Percentiles rank a stretch among this genome's conserved stretches.
phyloP scores from a whole-genome alignment of 1,140 invertebrate genomes.

The Polypedilum vanderplanki region DNA sequence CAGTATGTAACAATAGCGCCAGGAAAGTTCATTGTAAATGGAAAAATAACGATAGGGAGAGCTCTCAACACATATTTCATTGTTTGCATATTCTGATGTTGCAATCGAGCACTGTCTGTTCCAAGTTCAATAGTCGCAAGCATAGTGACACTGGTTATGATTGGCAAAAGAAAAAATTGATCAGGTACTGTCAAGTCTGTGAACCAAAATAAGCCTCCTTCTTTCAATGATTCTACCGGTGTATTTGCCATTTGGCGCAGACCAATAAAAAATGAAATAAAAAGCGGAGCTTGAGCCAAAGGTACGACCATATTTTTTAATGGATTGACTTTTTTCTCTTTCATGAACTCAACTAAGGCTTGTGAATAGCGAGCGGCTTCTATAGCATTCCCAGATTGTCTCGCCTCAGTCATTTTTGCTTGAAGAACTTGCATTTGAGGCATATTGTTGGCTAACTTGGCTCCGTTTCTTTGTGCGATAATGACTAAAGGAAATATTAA shows the following conservation, averaged over 20 bases:
- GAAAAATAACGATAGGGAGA: conserved; percentile 74
- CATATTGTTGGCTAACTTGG: conserved; percentile 71
- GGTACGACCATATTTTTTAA: conserved; percentile 75
- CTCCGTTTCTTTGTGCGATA: conserved; percentile 65
- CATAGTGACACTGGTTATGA: conserved; percentile 75
- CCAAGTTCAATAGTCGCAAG: conserved; percentile 76
- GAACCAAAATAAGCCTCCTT: conserved; percentile 91
- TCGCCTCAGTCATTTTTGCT: conserved; percentile 72
- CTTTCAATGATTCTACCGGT: conserved; percentile 79
- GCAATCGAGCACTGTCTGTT: conserved; percentile 62
- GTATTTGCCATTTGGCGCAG: conserved; percentile 75
- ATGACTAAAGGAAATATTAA: conserved; percentile 79
- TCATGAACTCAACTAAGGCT: conserved; percentile 74
- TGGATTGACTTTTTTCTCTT: conserved; percentile 70
- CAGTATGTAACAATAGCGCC: conserved; percentile 85
- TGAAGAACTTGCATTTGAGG: conserved; percentile 74
- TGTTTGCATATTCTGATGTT: conserved; percentile 54
- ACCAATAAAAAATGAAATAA: conserved; percentile 84
- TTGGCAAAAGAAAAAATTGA: conserved; percentile 80
- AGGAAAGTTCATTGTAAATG: conserved; percentile 84
- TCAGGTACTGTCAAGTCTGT: conserved; percentile 83
- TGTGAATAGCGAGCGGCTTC: conserved; percentile 63
- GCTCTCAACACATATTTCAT: conserved; percentile 68
- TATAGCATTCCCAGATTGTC: conserved; percentile 69
- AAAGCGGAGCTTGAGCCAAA: conserved; percentile 77